A percentile compares a stretch with the other conserved stretches of the same genome.
phyloP scores from a whole-genome alignment of 2,888 invertebrate species.

The Atrina japonica region DNA sequence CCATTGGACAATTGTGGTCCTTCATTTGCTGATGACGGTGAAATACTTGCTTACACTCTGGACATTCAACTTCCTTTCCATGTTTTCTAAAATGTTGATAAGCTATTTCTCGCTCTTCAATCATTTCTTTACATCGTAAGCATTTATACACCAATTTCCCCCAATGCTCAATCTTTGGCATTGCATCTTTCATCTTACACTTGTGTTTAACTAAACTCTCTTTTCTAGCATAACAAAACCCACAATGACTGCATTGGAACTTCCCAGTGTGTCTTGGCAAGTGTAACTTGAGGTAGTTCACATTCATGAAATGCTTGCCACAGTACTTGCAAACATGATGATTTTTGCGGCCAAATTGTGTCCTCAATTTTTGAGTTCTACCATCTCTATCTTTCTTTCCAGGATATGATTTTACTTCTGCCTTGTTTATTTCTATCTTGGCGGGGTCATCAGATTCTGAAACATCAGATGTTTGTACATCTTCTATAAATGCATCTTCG shows the following conservation, averaged over 20 bases:
- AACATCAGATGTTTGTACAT: slow-evolving; percentile 1
- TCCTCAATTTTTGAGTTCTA: slow-evolving; percentile 16
- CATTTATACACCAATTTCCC: slow-evolving; percentile 48
- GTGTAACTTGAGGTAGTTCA: slow-evolving; percentile 82
- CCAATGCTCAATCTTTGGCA: slow-evolving; percentile 18
- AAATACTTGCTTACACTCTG: slow-evolving; percentile 55
- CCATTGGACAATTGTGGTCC: slow-evolving; percentile 46
- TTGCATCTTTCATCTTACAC: slow-evolving; percentile 47
- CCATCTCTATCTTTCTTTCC: too few species aligned
- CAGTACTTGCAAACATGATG: slow-evolving; percentile 65
- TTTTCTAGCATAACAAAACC: slow-evolving; percentile 74
- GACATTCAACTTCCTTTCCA: slow-evolving; percentile 39
- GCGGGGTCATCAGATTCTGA: background rate
- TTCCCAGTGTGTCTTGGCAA: slow-evolving; percentile 79
- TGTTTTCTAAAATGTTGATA: slow-evolving; percentile 46
- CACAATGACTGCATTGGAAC: slow-evolving; percentile 78
- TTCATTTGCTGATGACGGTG: slow-evolving; percentile 41
- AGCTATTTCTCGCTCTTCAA: slow-evolving; percentile 47
- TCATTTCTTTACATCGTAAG: slow-evolving; percentile 52
- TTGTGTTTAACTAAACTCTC: slow-evolving; percentile 70
- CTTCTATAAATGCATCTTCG: background rate
- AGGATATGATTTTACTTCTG: too few species aligned
- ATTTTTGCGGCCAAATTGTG: slow-evolving; percentile 43
- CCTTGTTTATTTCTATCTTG: background rate
- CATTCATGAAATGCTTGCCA: slow-evolving; percentile 80